Evolutionary conservation across 2,888 invertebrate genomes (phyloP), one percentile per base, ranked within the genome.

Genomic region (Pomacea canaliculata): DNA sequence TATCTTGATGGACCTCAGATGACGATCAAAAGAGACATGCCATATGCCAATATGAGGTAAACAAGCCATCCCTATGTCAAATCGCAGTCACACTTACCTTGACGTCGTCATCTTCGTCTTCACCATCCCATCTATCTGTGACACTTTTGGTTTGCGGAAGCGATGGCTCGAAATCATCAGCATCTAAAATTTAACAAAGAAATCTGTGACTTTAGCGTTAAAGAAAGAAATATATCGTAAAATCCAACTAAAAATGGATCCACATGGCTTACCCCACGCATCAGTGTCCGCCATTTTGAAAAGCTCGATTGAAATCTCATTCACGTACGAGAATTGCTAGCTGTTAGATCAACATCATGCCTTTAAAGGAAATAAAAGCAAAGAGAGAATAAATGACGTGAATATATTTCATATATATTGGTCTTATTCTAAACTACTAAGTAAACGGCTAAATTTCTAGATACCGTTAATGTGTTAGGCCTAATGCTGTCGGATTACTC

Each of bases 61-160:
- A 56, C 51, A 56, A 37, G 37, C 37, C 37, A 5, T 37, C 37
- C 37, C 37, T 56, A 56, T 13, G 16, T 13, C 51, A 56, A 56
- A 56, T 56, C 51, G 51, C 8, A 56, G 51, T 56, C 51, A 56
- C 51, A 2, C 69, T 76, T 83, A 90, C 91, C 88, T 89, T 90
- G 13, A 90, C 85, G 18, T 85, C 87, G 60, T 90, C 89, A 12
- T 90, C 91, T 77, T 89, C 90, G 77, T 91, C 91, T 78, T 91
- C 91, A 37, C 91, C 91, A 79, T 87, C 89, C 90, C 90, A 90
- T 81, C 87, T 89, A 80, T 90, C 90, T 56, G 83, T 79, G 9
- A 79, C 78, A 12, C 75, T 75, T 7, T 75, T 77, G 16, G 65
- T 77, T 19, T 83, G 69, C 46, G 78, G 83, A 67, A 80, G 81